A percentile compares a stretch with the other conserved stretches of the same genome.
phyloP scores from a whole-genome alignment of 2,888 invertebrate species.

The Diarsia dahlii region DNA sequence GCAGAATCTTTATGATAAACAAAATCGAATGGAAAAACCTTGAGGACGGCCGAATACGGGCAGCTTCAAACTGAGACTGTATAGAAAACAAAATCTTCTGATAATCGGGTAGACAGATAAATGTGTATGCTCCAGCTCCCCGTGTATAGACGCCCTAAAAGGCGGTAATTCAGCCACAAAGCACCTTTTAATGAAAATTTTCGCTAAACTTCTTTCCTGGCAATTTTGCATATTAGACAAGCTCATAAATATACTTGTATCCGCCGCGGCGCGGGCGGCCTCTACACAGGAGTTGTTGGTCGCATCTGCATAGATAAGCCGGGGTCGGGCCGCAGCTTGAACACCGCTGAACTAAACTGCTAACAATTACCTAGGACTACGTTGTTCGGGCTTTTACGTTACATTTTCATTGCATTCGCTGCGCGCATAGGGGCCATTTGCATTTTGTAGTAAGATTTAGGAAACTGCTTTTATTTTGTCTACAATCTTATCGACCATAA shows the following conservation, averaged over 20 bases:
- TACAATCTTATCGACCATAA: not conserved
- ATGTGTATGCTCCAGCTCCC: not conserved
- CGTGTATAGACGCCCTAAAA: not conserved
- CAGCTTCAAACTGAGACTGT: not conserved
- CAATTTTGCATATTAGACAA: conserved; percentile 12
- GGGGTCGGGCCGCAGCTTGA: not conserved
- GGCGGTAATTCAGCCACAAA: not conserved
- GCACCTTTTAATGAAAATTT: not conserved
- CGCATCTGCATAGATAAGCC: conserved; percentile 49
- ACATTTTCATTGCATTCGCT: conserved; percentile 37
- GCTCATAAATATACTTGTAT: conserved; percentile 18
- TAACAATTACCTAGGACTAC: conserved; percentile 17
- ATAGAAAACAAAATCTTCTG: not conserved
- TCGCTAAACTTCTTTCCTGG: not conserved
- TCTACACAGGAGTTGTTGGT: not conserved
- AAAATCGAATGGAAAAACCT: not conserved
- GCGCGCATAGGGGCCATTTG: conserved; percentile 28
- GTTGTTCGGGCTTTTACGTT: conserved; percentile 29
- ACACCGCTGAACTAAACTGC: conserved; percentile 36
- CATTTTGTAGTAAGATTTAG: conserved; percentile 21
- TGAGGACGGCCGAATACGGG: not conserved
- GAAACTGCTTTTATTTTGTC: not conserved
- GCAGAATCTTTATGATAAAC: not conserved
- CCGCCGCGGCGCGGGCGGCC: not conserved
- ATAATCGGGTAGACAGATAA: no score